Base-by-base conservation (phyloP, 1,140 invertebrate species). In the Archivesica marissinica region DNA sequence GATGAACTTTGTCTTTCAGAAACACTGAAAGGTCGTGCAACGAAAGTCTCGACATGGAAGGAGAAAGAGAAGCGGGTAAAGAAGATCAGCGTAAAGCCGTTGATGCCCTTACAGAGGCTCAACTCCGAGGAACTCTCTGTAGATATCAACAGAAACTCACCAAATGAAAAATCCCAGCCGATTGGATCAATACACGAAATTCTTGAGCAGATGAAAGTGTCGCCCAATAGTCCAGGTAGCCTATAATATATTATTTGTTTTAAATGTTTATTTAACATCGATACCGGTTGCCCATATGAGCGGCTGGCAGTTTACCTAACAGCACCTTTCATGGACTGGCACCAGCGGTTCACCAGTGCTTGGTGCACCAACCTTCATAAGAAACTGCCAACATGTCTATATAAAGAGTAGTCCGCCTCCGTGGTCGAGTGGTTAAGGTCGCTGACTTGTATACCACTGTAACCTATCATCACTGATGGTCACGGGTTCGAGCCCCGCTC, bases 141-240 rank as follows among this genome's bases (percentile, higher is more conserved):
- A 30, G 68, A 72, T 50, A 33, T 72, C 7, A 17, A 41, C 4
- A 30, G 59, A 13, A 64, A 33, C 15, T 76, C 74, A 28, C 74
- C 54, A 7, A 76, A 76, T 23, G 50, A 76, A 47, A 78, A 47
- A 61, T 50, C 11, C 11, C n/a, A 59, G 35, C 15, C 28, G 15
- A 13, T 25, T 25, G 56, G 54, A 38, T 78, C 76, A 39, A 78
- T 78, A 61, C 56, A 78, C 6, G 76, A 78, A 0, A 33, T 78
- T 25, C 41, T 78, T 1, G 76, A 64, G 7, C 54, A 78, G 38
- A 78, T 78, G 54, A 44, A 64, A 20, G 76, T 64, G 0, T 28
- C 35, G 0, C 11, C 76, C 9, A 39, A 78, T 13, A 20, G 17
- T n/a, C 15, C 50, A 77, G 75, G 75, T 77, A n/a, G n/a, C n/a